Percentiles rank a stretch among this genome's conserved stretches.
These are phyloP conservation scores for Ochlodes sylvanus DNA, from an alignment of 2,888 invertebrate species.

Conservation along the genomic window DNA sequence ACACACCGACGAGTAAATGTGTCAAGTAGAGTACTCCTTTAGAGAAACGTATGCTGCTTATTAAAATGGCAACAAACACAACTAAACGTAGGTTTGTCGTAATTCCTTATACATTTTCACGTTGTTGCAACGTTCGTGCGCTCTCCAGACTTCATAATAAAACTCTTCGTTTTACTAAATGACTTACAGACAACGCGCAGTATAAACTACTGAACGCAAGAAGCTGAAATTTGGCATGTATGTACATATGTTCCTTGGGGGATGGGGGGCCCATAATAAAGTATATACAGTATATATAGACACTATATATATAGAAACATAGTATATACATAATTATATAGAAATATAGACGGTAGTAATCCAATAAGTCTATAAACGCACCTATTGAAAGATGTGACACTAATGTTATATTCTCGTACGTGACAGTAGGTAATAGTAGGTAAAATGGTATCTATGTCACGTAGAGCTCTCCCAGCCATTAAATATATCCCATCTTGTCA, in stretches of 20 bases:
- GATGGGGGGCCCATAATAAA: no score
- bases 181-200: no score
- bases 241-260: no score
- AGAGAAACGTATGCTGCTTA: not conserved
- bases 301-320: no score
- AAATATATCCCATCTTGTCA: not conserved
- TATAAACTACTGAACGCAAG: no score
- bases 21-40: slow-evolving; percentile 19
- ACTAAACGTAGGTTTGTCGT: not conserved
- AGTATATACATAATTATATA: no score
- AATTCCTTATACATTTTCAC: not conserved
- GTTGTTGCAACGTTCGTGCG: not conserved
- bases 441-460: not conserved
- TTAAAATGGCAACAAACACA: not conserved
- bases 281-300: no score
- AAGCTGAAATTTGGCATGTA: no score
- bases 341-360: no score
- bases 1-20: slow-evolving; percentile 19
- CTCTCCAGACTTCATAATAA: not conserved
- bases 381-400: not conserved
- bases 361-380: not conserved
- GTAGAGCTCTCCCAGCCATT: not conserved
- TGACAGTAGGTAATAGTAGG: no score
- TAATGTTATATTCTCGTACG: no score
- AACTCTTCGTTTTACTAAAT: no score